Conservation (phyloP, 1,140 invertebrate genomes). For the Panagrolaimus sp. region DNA sequence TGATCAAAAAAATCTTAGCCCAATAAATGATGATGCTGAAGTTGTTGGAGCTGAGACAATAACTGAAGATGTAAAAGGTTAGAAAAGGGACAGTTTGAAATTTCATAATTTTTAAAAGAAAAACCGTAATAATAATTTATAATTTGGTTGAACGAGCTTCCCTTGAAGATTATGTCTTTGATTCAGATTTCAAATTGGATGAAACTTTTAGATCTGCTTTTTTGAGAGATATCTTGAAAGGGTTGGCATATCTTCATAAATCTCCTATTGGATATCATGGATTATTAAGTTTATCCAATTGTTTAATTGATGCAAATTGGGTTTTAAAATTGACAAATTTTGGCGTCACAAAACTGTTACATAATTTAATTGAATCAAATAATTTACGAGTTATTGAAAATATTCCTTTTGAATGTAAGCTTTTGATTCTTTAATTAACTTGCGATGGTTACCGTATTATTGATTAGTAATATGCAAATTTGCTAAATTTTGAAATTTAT, state of each 20-base stretch:
- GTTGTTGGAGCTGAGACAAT: not conserved
- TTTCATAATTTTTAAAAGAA: too few relatives aligned
- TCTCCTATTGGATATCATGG: constrained; percentile 53
- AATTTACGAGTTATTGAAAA: constrained; percentile 34
- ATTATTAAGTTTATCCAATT: constrained; percentile 41
- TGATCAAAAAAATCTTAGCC: not conserved
- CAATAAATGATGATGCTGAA: constrained; percentile 35
- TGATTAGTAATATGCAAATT: too few relatives aligned
- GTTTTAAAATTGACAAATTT: constrained; percentile 56
- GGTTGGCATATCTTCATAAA: constrained; percentile 52
- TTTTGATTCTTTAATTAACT: too few relatives aligned
- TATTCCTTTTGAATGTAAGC: not conserved
- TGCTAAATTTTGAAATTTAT: too few relatives aligned
- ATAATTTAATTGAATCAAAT: constrained; percentile 44
- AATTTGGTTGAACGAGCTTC: constrained; percentile 48
- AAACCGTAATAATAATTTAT: too few relatives aligned
- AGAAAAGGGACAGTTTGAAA: too few relatives aligned
- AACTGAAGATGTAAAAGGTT: too few relatives aligned
- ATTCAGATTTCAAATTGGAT: constrained; percentile 43
- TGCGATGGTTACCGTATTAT: too few relatives aligned
- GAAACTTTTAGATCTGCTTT: constrained; percentile 42
- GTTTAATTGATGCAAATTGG: constrained; percentile 56
- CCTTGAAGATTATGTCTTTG: constrained; percentile 49
- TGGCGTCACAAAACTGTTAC: constrained; percentile 46
- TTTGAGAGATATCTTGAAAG: constrained; percentile 37